phyloP scores from a whole-genome alignment of 2,797 vertebrate genomes.

The Spinus pinus region DNA sequence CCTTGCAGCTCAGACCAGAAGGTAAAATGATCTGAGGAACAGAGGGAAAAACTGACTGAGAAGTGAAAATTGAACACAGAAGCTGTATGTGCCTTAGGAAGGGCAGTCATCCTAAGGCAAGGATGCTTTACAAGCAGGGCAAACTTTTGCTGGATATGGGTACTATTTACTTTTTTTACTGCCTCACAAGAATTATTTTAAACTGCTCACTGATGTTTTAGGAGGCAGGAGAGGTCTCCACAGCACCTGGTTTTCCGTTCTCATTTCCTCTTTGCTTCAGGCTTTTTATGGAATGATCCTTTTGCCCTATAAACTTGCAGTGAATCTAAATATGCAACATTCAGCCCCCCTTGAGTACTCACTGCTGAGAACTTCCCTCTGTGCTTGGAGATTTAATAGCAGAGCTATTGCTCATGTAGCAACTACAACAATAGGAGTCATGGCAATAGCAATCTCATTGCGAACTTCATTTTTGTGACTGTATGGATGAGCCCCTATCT shows the following conservation, averaged over 20 bases:
- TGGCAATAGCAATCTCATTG: not conserved
- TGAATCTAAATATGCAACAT: not conserved
- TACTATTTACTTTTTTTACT: conserved; percentile 4
- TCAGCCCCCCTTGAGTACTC: not conserved
- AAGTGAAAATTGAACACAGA: not conserved
- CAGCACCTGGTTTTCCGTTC: conserved; percentile 15
- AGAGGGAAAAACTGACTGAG: not conserved
- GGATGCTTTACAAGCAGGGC: not conserved
- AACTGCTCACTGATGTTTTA: not conserved
- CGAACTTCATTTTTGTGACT: not conserved
- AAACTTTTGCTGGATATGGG: not conserved
- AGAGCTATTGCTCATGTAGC: not conserved
- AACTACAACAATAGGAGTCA: not conserved
- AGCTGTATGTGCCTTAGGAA: not conserved
- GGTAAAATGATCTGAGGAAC: not conserved
- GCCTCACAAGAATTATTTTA: not conserved
- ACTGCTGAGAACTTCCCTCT: not conserved
- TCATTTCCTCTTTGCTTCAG: conserved; percentile 34
- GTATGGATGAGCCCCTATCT: not conserved
- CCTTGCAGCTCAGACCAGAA: not conserved
- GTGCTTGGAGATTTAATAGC: not conserved
- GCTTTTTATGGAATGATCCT: conserved; percentile 13
- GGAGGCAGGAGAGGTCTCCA: not conserved
- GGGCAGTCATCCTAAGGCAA: not conserved
- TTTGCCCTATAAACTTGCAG: conserved; percentile 19